phyloP scores from a whole-genome alignment of 2,888 invertebrate genomes.

The Junonia oenone region DNA sequence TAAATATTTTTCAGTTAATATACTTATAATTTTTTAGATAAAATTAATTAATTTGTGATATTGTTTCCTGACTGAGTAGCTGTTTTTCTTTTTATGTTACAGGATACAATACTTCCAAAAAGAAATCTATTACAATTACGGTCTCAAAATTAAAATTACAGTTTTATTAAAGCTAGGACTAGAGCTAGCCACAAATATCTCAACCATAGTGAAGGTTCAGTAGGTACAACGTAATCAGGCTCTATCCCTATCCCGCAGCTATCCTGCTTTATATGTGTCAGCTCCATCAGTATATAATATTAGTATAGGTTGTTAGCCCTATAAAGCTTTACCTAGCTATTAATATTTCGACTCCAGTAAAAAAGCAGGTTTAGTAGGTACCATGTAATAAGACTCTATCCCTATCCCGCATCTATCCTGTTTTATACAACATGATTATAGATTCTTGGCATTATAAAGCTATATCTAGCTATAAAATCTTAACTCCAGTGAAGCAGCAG shows the following conservation, averaged over 20 bases:
- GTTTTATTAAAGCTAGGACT: too few relatives aligned
- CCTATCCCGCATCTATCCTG: background rate
- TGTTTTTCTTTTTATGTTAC: too few relatives aligned
- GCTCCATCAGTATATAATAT: background rate
- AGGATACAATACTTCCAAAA: too few relatives aligned
- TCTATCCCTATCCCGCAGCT: background rate
- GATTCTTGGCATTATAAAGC: too few relatives aligned
- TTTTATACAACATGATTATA: background rate
- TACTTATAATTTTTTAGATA: too few relatives aligned
- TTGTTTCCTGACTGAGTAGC: too few relatives aligned
- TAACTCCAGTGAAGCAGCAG: background rate
- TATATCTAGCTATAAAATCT: background rate
- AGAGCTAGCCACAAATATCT: background rate
- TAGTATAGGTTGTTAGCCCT: too few relatives aligned
- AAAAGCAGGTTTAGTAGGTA: background rate
- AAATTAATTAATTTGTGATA: too few relatives aligned
- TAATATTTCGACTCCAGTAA: background rate
- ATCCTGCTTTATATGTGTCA: background rate
- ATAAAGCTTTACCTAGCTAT: too few relatives aligned
- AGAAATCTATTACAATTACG: too few relatives aligned
- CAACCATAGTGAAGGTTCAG: background rate
- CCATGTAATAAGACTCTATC: background rate
- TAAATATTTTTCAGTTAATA: too few relatives aligned
- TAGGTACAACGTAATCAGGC: background rate
- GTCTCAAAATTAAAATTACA: too few relatives aligned